Conservation (phyloP, 2,888 invertebrate genomes). For the Caradrina clavipalpis region DNA sequence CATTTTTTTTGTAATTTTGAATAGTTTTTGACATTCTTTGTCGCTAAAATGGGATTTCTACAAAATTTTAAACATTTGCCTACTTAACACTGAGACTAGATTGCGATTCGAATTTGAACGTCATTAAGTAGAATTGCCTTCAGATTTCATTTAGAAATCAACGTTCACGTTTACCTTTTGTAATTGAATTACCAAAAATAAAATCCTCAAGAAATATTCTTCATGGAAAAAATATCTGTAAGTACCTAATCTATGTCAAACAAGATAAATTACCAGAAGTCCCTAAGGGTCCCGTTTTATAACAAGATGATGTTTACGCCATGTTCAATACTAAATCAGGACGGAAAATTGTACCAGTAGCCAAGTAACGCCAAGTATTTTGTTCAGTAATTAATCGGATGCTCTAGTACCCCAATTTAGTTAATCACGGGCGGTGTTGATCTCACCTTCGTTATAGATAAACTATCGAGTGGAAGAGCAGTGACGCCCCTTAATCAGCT, state of each 20-base stretch:
- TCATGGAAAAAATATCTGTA: not conserved
- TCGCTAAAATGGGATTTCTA: too few relatives aligned
- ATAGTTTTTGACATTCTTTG: too few relatives aligned
- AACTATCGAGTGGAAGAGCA: constrained; percentile 7
- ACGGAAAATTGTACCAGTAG: constrained; percentile 23
- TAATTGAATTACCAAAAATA: not conserved
- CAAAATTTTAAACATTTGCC: too few relatives aligned
- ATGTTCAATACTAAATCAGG: not conserved
- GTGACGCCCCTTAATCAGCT: constrained; percentile 9
- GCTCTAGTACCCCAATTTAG: constrained; percentile 23
- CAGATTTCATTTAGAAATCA: not conserved
- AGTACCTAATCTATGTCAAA: not conserved
- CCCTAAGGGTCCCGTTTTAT: not conserved
- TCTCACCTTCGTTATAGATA: constrained; percentile 33
- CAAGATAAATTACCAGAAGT: not conserved
- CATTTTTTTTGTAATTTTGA: too few relatives aligned
- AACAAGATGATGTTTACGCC: not conserved
- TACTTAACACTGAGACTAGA: not conserved
- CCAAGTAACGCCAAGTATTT: constrained; percentile 21
- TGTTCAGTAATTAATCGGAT: constrained; percentile 42
- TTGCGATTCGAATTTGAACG: not conserved
- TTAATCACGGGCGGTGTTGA: constrained; percentile 40
- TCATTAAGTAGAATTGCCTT: too few relatives aligned
- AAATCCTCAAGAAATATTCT: not conserved
- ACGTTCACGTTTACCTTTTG: not conserved